Conservation (phyloP, 2,888 invertebrate species). For the Euphydryas editha region DNA sequence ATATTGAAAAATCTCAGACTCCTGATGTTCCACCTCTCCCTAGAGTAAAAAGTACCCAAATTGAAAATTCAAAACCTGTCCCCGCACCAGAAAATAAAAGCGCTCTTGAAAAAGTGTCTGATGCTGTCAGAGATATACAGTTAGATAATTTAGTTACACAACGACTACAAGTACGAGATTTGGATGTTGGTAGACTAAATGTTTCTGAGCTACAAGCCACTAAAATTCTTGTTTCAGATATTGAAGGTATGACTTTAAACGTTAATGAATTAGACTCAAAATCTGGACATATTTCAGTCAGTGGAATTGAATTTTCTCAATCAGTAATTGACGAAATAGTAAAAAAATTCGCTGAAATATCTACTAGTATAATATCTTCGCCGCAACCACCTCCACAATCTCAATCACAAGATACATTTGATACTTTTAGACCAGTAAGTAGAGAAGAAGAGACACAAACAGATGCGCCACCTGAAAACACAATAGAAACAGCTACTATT, state of each 20-base stretch:
- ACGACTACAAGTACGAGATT: constrained; percentile 87
- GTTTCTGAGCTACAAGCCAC: constrained; percentile 91
- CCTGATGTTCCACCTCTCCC: constrained; percentile 78
- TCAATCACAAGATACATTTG: constrained; percentile 46
- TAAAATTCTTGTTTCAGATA: constrained; percentile 91
- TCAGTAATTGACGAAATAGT: constrained; percentile 87
- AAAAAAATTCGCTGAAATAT: constrained; percentile 79
- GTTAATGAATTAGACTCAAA: constrained; percentile 89
- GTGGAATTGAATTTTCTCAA: constrained; percentile 87
- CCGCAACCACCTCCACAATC: constrained; percentile 37
- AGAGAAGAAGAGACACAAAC: constrained; percentile 77
- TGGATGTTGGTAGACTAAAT: constrained; percentile 90
- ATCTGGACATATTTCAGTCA: constrained; percentile 86
- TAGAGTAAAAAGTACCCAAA: constrained; percentile 56
- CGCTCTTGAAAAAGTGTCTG: constrained; percentile 65
- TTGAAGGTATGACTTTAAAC: constrained; percentile 89
- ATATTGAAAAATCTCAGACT: constrained; percentile 76
- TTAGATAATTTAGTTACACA: constrained; percentile 82
- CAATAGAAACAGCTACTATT: constrained; percentile 39
- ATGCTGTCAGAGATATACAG: constrained; percentile 66
- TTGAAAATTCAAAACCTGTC: constrained; percentile 50
- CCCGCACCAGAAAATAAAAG: constrained; percentile 48
- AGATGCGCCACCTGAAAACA: constrained; percentile 49
- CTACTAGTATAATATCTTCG: constrained; percentile 53
- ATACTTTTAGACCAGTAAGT: constrained; percentile 57